A percentile compares a stretch with the other conserved stretches of the same genome.
These are phyloP conservation scores for Smittia sp. DNA, from an alignment of 2,888 invertebrate genomes.

Conservation along the genomic window DNA sequence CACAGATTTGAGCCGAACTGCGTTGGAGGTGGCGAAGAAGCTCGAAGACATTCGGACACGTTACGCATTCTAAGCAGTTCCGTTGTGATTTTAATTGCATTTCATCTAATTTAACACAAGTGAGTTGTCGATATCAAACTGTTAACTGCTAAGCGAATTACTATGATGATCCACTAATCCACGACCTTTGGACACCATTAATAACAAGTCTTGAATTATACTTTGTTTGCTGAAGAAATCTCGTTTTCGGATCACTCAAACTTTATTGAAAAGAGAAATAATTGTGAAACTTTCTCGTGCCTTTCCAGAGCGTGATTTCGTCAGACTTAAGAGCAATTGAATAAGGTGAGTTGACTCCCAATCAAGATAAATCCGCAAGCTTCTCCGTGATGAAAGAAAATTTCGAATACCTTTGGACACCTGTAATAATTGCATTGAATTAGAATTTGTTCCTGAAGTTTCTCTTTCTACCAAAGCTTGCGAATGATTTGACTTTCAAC, in stretches of 20 bases:
- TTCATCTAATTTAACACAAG: background rate
- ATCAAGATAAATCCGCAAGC: background rate
- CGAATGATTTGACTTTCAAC: too few relatives aligned
- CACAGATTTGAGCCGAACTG: constrained; percentile 88
- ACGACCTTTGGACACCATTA: constrained; percentile 28
- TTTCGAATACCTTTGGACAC: constrained; percentile 40
- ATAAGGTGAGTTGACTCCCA: constrained; percentile 11
- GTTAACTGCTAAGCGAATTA: background rate
- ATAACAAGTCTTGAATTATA: constrained; percentile 4
- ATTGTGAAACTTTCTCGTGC: too few relatives aligned
- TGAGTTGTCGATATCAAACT: background rate
- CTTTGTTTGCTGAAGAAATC: background rate
- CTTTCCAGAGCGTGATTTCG: too few relatives aligned
- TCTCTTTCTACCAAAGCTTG: background rate
- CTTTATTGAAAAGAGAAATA: too few relatives aligned
- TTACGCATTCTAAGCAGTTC: constrained; percentile 84
- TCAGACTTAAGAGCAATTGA: too few relatives aligned
- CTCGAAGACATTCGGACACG: constrained; percentile 97
- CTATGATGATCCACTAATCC: constrained; percentile 32
- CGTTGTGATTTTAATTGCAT: background rate
- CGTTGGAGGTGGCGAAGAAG: constrained; percentile 97
- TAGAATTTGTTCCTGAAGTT: constrained; percentile 26
- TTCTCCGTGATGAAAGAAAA: constrained; percentile 9
- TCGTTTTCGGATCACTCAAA: too few relatives aligned
- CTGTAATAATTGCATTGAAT: constrained; percentile 29